Conservation (phyloP, 1,140 invertebrate species). For the Heliothis virescens region DNA sequence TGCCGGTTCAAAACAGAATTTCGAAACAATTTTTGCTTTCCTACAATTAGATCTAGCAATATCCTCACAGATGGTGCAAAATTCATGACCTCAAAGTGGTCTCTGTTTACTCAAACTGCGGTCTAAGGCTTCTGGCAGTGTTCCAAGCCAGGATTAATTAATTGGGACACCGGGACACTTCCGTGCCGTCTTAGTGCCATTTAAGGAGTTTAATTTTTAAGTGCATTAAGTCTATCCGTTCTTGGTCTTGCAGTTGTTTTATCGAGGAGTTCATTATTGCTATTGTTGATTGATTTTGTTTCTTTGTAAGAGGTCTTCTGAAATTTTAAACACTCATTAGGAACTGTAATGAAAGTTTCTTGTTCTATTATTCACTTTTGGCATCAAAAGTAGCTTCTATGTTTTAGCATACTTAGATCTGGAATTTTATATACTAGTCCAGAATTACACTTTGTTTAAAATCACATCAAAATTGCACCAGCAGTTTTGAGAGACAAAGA, state of each 20-base stretch:
- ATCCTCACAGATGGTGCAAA: slow-evolving; percentile 40
- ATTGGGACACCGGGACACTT: slow-evolving; percentile 62
- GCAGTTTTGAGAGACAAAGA: too few relatives aligned
- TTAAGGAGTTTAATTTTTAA: slow-evolving; percentile 57
- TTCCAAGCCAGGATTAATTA: slow-evolving; percentile 62
- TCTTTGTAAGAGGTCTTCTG: not conserved
- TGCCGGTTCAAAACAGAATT: not conserved
- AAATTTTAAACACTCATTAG: not conserved
- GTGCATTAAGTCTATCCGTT: slow-evolving; percentile 45
- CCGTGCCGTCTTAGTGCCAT: slow-evolving; percentile 52
- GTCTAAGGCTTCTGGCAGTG: slow-evolving; percentile 51
- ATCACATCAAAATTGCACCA: too few relatives aligned
- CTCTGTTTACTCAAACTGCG: slow-evolving; percentile 47
- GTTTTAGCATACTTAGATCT: too few relatives aligned
- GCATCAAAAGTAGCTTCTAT: too few relatives aligned
- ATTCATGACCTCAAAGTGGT: slow-evolving; percentile 47
- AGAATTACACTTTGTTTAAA: too few relatives aligned
- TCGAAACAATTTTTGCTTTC: slow-evolving; percentile 3
- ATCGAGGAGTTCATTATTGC: not conserved
- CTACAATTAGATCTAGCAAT: slow-evolving; percentile 24
- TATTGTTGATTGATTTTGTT: slow-evolving; percentile 7
- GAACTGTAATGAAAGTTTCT: too few relatives aligned
- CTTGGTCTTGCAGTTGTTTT: slow-evolving; percentile 26
- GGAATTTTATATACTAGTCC: too few relatives aligned
- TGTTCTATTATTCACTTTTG: not conserved